Evolutionary conservation across 2,113 vertebrate species (phyloP).

Genomic region (Oenanthe oenanthe): DNA sequence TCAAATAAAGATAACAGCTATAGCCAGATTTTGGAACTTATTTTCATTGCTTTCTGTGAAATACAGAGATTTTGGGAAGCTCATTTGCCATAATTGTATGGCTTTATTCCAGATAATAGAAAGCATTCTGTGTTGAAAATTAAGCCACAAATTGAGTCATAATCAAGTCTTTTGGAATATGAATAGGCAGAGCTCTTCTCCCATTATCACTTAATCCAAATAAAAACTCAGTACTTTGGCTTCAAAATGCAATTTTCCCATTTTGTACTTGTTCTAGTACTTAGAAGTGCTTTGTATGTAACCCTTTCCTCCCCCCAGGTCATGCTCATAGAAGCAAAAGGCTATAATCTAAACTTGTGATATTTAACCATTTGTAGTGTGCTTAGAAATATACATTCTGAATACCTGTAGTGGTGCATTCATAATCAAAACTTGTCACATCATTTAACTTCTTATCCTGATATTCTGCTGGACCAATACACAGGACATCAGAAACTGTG

Average conservation of each 20-base stretch:
- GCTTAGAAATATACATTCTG: slow-evolving; percentile 55
- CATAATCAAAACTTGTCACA: slow-evolving; percentile 88
- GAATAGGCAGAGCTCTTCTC: slow-evolving; percentile 31
- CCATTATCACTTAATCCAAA: slow-evolving; percentile 39
- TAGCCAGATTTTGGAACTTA: neutral
- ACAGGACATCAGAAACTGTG: slow-evolving; percentile 93
- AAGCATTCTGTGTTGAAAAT: slow-evolving; percentile 31
- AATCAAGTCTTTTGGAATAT: slow-evolving; percentile 35
- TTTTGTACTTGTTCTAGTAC: neutral
- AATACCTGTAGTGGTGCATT: slow-evolving; percentile 93
- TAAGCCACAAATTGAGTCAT: slow-evolving; percentile 38
- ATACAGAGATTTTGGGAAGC: neutral
- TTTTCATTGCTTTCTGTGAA: slow-evolving; percentile 8
- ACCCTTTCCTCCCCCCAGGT: slow-evolving; percentile 19
- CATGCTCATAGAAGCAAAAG: neutral
- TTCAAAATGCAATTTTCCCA: slow-evolving; percentile 8
- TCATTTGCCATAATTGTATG: slow-evolving; percentile 6
- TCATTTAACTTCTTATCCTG: slow-evolving; percentile 95
- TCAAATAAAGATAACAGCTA: slow-evolving; percentile 22
- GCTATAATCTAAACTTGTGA: neutral
- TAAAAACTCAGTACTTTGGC: slow-evolving; percentile 9
- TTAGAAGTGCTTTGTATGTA: neutral
- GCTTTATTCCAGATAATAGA: slow-evolving; percentile 40
- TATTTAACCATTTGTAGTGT: neutral
- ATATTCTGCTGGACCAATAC: slow-evolving; percentile 90